Evolutionary conservation across 2,888 invertebrate genomes (phyloP).

Genomic region (Oxycera nigricornis): DNA sequence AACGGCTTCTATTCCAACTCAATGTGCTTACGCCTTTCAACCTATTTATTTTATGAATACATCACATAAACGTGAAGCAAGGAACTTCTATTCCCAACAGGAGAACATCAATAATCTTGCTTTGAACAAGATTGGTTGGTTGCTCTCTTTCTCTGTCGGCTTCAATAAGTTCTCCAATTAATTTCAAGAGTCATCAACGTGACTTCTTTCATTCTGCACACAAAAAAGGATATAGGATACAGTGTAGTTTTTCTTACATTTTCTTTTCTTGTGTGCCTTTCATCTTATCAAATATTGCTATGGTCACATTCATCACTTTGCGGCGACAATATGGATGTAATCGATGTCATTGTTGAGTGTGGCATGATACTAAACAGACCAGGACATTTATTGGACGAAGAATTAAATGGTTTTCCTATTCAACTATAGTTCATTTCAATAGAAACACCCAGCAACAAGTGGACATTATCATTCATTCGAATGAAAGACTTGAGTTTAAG

Average conservation of each 20-base stretch:
- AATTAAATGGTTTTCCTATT: no score
- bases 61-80: not conserved
- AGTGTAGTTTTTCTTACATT: not conserved
- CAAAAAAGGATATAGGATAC: not conserved
- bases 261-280: not conserved
- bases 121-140: not conserved
- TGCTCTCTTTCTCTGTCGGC: slow-evolving; percentile 1
- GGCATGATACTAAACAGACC: not conserved
- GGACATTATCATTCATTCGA: not conserved
- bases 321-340: not conserved
- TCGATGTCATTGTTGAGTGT: not conserved
- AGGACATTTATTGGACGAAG: not conserved
- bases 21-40: no score
- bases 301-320: not conserved
- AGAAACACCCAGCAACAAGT: slow-evolving; percentile 2
- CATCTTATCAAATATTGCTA: not conserved
- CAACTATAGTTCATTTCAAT: not conserved
- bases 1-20: no score
- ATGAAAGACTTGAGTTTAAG: not conserved
- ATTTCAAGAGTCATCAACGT: slow-evolving; percentile 18
- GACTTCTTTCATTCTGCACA: not conserved
- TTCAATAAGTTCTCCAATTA: slow-evolving; percentile 20
- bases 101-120: slow-evolving; percentile 16
- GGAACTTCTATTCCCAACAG: not conserved
- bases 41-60: no score